phyloP scores from a whole-genome alignment of 2,888 invertebrate species.

The Oscheius sp. region DNA sequence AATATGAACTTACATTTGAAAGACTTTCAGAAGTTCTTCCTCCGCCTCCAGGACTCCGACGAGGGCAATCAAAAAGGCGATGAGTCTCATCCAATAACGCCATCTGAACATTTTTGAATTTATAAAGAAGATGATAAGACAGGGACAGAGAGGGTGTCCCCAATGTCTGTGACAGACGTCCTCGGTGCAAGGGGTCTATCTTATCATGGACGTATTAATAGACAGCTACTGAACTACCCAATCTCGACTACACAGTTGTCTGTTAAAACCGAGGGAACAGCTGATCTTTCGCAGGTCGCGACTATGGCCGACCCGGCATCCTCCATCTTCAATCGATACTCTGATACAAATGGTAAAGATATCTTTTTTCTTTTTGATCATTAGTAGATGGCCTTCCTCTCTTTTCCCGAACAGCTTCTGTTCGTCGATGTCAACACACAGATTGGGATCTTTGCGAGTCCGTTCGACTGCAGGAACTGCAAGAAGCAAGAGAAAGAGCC shows the following conservation, averaged over 20 bases:
- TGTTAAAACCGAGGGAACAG: constrained; percentile 13
- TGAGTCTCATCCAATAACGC: not conserved
- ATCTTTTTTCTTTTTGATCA: not conserved
- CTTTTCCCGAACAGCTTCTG: constrained; percentile 44
- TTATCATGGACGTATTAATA: not conserved
- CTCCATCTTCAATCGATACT: constrained; percentile 46
- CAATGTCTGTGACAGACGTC: not conserved
- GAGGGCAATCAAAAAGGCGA: not conserved
- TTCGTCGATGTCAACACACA: constrained; percentile 61
- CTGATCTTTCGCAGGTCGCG: constrained; percentile 16
- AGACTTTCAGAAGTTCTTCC: constrained; percentile 1
- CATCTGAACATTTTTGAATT: not conserved
- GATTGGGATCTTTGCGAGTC: constrained; percentile 74
- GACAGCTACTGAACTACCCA: not conserved
- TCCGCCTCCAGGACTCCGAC: constrained; percentile 8
- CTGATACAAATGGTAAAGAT: constrained; percentile 22
- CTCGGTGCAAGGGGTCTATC: not conserved
- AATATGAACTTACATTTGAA: not conserved
- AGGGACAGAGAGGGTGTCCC: not conserved
- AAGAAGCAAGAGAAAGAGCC: constrained; percentile 90
- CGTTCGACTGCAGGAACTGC: constrained; percentile 82
- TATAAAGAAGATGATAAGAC: not conserved
- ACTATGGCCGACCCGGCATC: constrained; percentile 45
- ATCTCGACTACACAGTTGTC: too few relatives aligned
- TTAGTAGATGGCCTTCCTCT: constrained; percentile 3